A percentile compares a stretch with the other conserved stretches of the same genome.
Conservation (phyloP, 2,888 invertebrate species). For the Limenitis arthemis region DNA sequence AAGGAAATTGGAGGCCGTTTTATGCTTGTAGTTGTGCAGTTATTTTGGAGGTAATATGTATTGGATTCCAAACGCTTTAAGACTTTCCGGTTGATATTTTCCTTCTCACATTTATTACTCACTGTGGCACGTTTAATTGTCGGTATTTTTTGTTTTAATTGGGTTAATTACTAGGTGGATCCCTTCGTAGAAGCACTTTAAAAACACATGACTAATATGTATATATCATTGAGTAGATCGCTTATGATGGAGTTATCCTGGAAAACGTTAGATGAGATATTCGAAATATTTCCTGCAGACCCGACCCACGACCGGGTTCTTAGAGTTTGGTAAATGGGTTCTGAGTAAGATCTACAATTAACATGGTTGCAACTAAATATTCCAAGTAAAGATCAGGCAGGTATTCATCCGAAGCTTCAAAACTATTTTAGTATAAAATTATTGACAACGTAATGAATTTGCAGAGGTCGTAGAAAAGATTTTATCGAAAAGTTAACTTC, state of each 20-base stretch:
- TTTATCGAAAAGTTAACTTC: too few species aligned
- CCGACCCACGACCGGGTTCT: constrained; percentile 6
- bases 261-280: constrained; percentile 17
- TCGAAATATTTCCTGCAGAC: constrained; percentile 12
- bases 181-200: constrained; percentile 41
- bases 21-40: constrained; percentile 26
- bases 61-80: constrained; percentile 24
- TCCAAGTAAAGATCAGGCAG: too few species aligned
- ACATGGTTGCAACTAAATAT: background rate
- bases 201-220: constrained; percentile 18
- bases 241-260: constrained; percentile 13
- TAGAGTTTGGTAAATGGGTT: constrained; percentile 12
- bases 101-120: constrained; percentile 27
- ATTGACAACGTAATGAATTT: background rate
- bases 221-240: constrained; percentile 4
- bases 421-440: too few species aligned
- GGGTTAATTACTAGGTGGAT: constrained; percentile 52
- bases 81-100: constrained; percentile 17
- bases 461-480: background rate
- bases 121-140: constrained; percentile 20
- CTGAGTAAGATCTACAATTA: constrained; percentile 6
- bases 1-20: constrained; percentile 34
- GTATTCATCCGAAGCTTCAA: too few species aligned
- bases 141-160: constrained; percentile 40
- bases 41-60: constrained; percentile 31